Conservation (phyloP, 2,888 invertebrate genomes). For the Tanypteryx hageni region DNA sequence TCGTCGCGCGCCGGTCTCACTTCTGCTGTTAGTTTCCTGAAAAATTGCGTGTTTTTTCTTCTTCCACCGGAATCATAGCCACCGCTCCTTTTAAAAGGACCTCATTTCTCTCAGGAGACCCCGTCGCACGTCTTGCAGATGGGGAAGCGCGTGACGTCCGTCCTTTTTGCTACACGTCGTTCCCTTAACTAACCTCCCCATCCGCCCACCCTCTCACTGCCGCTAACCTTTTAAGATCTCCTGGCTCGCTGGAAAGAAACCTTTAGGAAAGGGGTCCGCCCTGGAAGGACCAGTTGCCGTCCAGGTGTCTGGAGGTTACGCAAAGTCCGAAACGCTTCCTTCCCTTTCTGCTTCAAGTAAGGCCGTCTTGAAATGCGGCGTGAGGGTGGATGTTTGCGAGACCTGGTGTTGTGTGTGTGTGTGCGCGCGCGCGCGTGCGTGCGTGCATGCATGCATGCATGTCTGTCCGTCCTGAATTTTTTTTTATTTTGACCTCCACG, state of each 20-base stretch:
- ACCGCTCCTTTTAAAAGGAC: not conserved
- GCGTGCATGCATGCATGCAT: no score
- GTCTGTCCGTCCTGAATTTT: no score
- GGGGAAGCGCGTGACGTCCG: not conserved
- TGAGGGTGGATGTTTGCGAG: not conserved
- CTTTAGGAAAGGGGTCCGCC: not conserved
- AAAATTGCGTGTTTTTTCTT: not conserved
- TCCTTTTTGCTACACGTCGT: not conserved
- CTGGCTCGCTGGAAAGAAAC: not conserved
- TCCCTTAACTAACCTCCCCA: no score
- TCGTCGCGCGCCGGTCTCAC: not conserved
- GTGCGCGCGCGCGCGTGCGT: not conserved
- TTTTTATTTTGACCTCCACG: no score
- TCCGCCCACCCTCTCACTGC: not conserved
- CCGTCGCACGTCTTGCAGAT: not conserved
- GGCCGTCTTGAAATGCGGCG: not conserved
- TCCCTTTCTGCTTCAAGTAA: not conserved
- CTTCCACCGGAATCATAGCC: not conserved
- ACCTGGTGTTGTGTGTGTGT: not conserved
- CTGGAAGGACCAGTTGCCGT: not conserved
- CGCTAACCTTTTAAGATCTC: no score
- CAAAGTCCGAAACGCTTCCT: not conserved
- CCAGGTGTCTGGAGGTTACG: constrained; percentile 11
- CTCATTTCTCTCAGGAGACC: not conserved
- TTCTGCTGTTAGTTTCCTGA: not conserved